These are phyloP conservation scores for Aphis gossypii DNA, from an alignment of 1,140 invertebrate species.

Conservation along the genomic window DNA sequence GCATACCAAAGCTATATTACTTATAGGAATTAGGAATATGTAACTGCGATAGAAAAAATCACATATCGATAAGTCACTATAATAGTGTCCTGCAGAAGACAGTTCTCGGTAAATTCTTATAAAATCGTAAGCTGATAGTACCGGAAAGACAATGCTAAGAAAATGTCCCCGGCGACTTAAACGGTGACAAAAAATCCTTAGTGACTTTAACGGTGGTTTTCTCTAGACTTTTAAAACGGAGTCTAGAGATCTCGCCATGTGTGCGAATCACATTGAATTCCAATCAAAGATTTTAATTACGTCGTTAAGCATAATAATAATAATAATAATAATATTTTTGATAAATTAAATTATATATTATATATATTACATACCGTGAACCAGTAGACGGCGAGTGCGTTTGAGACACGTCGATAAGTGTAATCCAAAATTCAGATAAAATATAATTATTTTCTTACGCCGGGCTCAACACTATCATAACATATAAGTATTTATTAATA, in stretches of 20 bases:
- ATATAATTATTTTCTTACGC: neutral
- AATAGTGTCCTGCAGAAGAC: neutral
- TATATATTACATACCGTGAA: neutral
- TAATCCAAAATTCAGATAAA: neutral
- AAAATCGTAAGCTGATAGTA: neutral
- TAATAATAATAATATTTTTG: neutral
- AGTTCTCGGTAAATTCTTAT: neutral
- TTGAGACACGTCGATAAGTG: neutral
- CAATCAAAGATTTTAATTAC: neutral
- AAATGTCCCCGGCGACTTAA: slow-evolving; percentile 22
- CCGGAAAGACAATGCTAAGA: neutral
- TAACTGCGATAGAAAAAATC: neutral
- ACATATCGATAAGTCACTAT: neutral
- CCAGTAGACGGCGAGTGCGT: neutral
- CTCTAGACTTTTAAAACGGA: neutral
- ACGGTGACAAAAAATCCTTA: neutral
- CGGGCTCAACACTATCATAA: neutral
- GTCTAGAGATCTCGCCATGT: neutral
- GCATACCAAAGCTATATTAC: neutral
- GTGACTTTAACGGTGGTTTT: neutral
- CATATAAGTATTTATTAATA: neutral
- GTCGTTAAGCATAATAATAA: neutral
- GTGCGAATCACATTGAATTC: neutral
- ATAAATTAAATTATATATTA: neutral
- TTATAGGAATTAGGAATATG: neutral